Conservation (phyloP, 2,113 vertebrate genomes). For the Thunnus maccoyii region DNA sequence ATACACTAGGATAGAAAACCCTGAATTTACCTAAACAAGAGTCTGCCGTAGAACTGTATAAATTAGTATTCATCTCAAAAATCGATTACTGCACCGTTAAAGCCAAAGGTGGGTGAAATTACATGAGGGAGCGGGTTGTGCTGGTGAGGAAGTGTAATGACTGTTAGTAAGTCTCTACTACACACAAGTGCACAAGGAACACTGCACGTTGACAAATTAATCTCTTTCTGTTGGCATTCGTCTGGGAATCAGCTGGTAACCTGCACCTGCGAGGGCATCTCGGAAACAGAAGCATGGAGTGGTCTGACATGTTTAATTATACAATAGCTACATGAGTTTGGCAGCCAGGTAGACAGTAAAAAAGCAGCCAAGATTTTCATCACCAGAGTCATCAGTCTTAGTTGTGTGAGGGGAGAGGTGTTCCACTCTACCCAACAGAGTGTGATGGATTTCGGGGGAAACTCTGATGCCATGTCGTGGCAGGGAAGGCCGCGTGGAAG, state of each 20-base stretch:
- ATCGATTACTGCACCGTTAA: conserved; percentile 20
- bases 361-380: conserved; percentile 24
- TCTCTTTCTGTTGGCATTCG: conserved; percentile 9
- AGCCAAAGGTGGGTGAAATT: conserved; percentile 41
- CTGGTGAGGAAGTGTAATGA: not conserved
- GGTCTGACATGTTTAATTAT: conserved; percentile 33
- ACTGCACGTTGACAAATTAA: not conserved
- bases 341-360: conserved; percentile 38
- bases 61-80: conserved; percentile 48
- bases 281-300: not conserved
- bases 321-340: conserved; percentile 42
- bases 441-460: conserved; percentile 59
- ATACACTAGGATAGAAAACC: too few species aligned
- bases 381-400: conserved; percentile 51
- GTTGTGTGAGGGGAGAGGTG: not conserved
- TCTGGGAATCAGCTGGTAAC: conserved; percentile 14
- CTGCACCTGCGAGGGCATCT: not conserved
- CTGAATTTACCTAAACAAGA: not conserved
- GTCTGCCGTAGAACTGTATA: conserved; percentile 1
- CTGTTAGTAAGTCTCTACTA: conserved; percentile 1
- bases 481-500: not conserved
- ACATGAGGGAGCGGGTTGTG: not conserved
- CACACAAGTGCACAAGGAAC: conserved; percentile 8
- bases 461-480: conserved; percentile 56
- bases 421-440: conserved; percentile 30